A percentile compares a stretch with the other conserved stretches of the same genome.
These are phyloP conservation scores for Erebia aethiops DNA, from an alignment of 2,888 invertebrate genomes.

Conservation along the genomic window DNA sequence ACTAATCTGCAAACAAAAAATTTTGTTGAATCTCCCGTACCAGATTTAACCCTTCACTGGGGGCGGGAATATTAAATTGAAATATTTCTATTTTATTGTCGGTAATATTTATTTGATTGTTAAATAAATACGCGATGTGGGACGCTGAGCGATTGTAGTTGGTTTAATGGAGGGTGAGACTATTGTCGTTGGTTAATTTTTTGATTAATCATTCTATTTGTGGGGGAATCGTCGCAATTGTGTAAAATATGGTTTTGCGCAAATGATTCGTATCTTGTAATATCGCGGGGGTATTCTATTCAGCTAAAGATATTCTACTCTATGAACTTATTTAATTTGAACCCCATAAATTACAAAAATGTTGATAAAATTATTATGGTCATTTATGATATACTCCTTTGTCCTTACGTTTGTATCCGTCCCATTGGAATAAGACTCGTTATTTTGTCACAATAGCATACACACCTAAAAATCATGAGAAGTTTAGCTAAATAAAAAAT, in stretches of 20 bases:
- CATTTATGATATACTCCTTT: too few relatives aligned
- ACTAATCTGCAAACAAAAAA: conserved; percentile 70
- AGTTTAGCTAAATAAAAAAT: too few relatives aligned
- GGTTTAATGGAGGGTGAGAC: conserved; percentile 71
- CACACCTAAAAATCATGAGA: too few relatives aligned
- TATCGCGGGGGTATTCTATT: neutral
- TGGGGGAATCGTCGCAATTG: conserved; percentile 66
- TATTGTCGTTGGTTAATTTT: conserved; percentile 81
- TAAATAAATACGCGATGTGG: conserved; percentile 81
- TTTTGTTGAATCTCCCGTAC: conserved; percentile 55
- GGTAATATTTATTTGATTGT: conserved; percentile 83
- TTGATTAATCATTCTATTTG: conserved; percentile 79
- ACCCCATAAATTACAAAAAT: too few relatives aligned
- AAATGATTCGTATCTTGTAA: conserved; percentile 43
- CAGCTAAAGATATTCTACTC: neutral
- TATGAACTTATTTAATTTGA: neutral
- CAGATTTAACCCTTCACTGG: conserved; percentile 73
- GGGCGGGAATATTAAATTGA: conserved; percentile 79
- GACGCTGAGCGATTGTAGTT: conserved; percentile 74
- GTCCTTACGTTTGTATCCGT: too few relatives aligned
- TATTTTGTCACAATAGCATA: too few relatives aligned
- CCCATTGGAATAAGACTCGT: too few relatives aligned
- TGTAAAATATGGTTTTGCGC: conserved; percentile 62
- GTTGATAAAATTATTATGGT: too few relatives aligned
- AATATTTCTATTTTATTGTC: conserved; percentile 81